Evolutionary conservation across 2,113 vertebrate genomes (phyloP).

Genomic region (human (Homo sapiens)): GRCh38 chr12:75565001-75565500

Average conservation of each 20-base stretch:
- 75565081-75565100: background rate
- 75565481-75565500: background rate
- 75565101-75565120: background rate
- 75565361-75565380: background rate
- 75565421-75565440: background rate
- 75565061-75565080: background rate
- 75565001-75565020: background rate
- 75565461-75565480: background rate
- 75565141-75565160: background rate
- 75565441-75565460: background rate
- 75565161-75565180: background rate
- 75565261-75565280: constrained; percentile 1
- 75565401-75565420: background rate
- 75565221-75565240: background rate
- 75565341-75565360: background rate
- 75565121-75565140: background rate
- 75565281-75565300: background rate
- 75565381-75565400: background rate
- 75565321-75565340: background rate
- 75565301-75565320: constrained; percentile 10
- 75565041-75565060: background rate
- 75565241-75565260: background rate
- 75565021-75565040: background rate
- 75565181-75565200: constrained; percentile 34
- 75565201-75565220: background rate